Conservation (phyloP, 2,113 vertebrate genomes). For the Hemichromis elongatus region DNA sequence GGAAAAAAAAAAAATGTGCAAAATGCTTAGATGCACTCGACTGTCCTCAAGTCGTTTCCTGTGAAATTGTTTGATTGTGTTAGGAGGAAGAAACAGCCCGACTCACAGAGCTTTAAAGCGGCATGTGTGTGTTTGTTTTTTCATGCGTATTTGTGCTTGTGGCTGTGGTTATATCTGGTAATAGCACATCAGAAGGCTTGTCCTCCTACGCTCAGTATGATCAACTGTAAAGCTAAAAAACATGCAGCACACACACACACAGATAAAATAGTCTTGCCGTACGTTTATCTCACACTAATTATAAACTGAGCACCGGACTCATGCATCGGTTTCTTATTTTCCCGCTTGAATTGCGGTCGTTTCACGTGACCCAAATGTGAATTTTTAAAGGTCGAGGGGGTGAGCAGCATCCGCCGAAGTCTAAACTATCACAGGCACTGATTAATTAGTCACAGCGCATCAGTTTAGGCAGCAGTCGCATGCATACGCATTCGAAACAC, state of each 20-base stretch:
- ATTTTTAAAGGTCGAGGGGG: background rate
- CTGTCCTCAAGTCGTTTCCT: conserved; percentile 17
- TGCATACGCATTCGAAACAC: conserved; percentile 12
- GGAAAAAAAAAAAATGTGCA: background rate
- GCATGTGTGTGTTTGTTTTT: conserved; percentile 5
- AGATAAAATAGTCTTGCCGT: background rate
- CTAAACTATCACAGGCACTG: background rate
- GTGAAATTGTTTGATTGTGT: conserved; percentile 23
- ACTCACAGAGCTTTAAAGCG: conserved; percentile 17
- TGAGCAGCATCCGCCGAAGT: background rate
- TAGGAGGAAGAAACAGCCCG: conserved; percentile 8
- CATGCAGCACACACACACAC: background rate
- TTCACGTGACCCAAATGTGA: background rate
- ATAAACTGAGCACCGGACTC: background rate
- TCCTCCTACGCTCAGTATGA: conserved; percentile 68
- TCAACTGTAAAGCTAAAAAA: conserved; percentile 41
- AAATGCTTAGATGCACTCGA: background rate
- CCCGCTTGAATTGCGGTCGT: background rate
- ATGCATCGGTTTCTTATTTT: conserved; percentile 16
- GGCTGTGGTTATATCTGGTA: conserved; percentile 55
- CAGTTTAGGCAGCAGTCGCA: background rate
- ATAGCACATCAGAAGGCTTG: conserved; percentile 64
- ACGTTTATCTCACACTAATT: conserved; percentile 16
- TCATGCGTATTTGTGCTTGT: background rate
- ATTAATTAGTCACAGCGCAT: background rate